Evolutionary conservation across 1,140 invertebrate genomes (phyloP).

Genomic region (Drosophila gunungcola): DNA sequence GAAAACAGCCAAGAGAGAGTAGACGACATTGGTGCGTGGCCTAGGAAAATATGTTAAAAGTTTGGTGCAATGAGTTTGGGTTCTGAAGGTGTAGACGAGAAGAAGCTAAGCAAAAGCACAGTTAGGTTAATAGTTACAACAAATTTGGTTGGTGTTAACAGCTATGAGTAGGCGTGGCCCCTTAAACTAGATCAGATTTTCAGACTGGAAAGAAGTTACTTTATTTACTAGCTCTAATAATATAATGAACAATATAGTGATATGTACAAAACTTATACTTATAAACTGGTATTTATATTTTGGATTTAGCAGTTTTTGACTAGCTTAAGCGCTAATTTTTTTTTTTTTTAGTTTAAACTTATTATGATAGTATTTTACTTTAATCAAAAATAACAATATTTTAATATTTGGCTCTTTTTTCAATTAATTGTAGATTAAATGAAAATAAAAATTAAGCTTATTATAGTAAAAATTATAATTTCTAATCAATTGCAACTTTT

Average conservation of each 20-base stretch:
- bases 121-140: conserved; percentile 44
- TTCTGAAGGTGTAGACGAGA: conserved; percentile 35
- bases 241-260: not conserved
- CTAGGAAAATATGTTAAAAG: conserved; percentile 64
- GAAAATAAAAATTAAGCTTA: not conserved
- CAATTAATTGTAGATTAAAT: too few species aligned
- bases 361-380: too few species aligned
- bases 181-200: conserved; percentile 32
- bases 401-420: too few species aligned
- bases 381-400: too few species aligned
- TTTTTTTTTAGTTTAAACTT: too few species aligned
- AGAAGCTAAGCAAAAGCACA: conserved; percentile 75
- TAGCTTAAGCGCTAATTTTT: too few species aligned
- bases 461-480: too few species aligned
- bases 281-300: too few species aligned
- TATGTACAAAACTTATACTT: too few species aligned
- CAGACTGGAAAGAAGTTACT: not conserved
- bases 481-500: not conserved
- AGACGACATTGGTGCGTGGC: conserved; percentile 78
- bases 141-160: conserved; percentile 32
- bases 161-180: conserved; percentile 32
- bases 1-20: conserved; percentile 21
- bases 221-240: too few species aligned
- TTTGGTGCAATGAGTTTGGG: conserved; percentile 71
- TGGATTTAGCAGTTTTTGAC: too few species aligned